A percentile compares a stretch with the other conserved stretches of the same genome.
These are phyloP conservation scores for Chionis minor DNA, from an alignment of 2,113 vertebrate species.

Conservation along the genomic window DNA sequence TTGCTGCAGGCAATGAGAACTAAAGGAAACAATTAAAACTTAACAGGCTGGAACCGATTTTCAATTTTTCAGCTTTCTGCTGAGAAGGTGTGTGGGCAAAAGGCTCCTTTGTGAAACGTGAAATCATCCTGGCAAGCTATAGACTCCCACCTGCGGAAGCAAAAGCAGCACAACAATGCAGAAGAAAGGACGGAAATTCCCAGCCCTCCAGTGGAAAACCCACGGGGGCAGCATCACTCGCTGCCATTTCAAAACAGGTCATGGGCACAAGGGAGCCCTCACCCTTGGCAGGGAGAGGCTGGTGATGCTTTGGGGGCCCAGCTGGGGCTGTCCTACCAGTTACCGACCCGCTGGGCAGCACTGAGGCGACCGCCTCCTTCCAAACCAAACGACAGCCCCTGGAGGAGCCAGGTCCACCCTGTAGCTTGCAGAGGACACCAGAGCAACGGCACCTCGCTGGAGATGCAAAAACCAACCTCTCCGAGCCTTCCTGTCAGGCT, in stretches of 20 bases:
- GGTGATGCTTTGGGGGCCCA: background rate
- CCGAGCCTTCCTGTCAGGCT: background rate
- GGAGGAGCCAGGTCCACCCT: background rate
- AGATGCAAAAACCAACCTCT: background rate
- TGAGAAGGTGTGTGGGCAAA: background rate
- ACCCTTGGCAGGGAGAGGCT: background rate
- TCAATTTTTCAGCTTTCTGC: background rate
- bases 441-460: background rate
- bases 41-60: background rate
- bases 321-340: background rate
- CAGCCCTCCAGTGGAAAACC: background rate
- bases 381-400: background rate
- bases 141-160: background rate
- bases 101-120: background rate
- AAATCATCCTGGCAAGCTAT: background rate
- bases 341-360: background rate
- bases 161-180: background rate
- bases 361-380: background rate
- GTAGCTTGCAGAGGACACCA: background rate
- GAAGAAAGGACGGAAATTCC: background rate
- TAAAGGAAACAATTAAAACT: conserved; percentile 49
- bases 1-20: background rate
- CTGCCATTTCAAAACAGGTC: background rate
- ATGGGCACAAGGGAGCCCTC: accelerated
- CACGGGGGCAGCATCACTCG: accelerated